Conservation (phyloP, 2,888 invertebrate species). For the Galerucella calmariensis region DNA sequence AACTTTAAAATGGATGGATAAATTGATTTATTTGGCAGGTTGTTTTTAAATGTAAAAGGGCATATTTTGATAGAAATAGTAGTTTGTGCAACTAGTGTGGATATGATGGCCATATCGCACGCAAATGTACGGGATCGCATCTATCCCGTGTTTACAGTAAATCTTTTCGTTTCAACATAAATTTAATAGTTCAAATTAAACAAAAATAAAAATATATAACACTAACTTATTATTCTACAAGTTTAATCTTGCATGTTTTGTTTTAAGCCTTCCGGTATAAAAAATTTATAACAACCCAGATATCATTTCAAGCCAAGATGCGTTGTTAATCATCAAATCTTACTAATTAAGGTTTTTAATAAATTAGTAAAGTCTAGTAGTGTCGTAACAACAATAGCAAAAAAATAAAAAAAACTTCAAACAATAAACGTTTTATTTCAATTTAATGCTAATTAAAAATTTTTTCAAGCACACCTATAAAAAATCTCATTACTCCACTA, state of each 20-base stretch:
- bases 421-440: slow-evolving; percentile 20
- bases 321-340: not conserved
- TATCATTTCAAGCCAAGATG: not conserved
- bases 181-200: too few species aligned
- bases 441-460: slow-evolving; percentile 21
- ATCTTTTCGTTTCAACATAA: too few species aligned
- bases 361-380: not conserved
- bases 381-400: slow-evolving; percentile 3
- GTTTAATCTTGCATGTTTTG: not conserved
- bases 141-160: too few species aligned
- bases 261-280: not conserved
- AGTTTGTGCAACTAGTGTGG: too few species aligned
- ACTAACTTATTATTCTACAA: too few species aligned
- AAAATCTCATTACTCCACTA: slow-evolving; percentile 24
- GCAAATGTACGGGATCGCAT: too few species aligned
- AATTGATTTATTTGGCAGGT: too few species aligned
- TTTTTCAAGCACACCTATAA: slow-evolving; percentile 15
- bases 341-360: not conserved
- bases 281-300: not conserved
- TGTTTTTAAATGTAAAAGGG: too few species aligned
- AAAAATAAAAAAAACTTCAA: not conserved
- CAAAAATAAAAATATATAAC: too few species aligned
- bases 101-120: too few species aligned
- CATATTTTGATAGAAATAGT: too few species aligned
- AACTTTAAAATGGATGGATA: too few species aligned